These are phyloP conservation scores for Rhea pennata DNA, from an alignment of 2,113 vertebrate species.

Conservation along the genomic window DNA sequence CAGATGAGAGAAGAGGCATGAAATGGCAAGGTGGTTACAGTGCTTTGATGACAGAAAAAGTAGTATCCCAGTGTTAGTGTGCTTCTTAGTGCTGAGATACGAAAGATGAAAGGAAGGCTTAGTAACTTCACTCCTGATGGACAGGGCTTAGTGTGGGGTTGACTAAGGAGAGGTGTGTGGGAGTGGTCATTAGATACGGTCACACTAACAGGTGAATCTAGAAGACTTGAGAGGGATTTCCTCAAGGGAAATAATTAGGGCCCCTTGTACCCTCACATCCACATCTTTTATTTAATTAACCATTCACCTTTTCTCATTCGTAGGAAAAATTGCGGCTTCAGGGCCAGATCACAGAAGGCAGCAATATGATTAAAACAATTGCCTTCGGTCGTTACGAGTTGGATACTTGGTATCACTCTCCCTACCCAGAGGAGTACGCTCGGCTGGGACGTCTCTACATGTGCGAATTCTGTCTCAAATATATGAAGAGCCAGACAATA, in stretches of 20 bases:
- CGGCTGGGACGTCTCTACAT: conserved; percentile 95
- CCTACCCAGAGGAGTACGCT: conserved; percentile 97
- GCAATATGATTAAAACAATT: conserved; percentile 99
- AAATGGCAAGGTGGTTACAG: neutral
- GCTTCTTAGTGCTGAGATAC: neutral
- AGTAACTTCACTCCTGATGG: neutral
- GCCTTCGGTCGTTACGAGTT: conserved; percentile 97
- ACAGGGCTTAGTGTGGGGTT: neutral
- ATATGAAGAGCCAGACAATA: conserved; percentile 99
- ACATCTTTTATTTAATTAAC: neutral
- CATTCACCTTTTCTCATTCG: neutral
- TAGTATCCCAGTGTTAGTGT: neutral
- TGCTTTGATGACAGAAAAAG: neutral
- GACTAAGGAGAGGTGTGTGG: neutral
- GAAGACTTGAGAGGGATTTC: neutral
- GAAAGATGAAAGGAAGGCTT: neutral
- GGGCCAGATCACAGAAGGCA: conserved; percentile 97
- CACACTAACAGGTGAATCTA: neutral
- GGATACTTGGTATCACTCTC: conserved; percentile 99
- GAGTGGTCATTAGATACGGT: neutral
- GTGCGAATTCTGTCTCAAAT: conserved; percentile 99
- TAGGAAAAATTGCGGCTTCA: conserved; percentile 96
- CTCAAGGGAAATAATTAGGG: neutral
- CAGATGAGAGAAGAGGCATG: neutral
- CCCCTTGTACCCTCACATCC: neutral